Evolutionary conservation across 2,888 invertebrate species (phyloP).

Genomic region (Cryptocephalus primarius): DNA sequence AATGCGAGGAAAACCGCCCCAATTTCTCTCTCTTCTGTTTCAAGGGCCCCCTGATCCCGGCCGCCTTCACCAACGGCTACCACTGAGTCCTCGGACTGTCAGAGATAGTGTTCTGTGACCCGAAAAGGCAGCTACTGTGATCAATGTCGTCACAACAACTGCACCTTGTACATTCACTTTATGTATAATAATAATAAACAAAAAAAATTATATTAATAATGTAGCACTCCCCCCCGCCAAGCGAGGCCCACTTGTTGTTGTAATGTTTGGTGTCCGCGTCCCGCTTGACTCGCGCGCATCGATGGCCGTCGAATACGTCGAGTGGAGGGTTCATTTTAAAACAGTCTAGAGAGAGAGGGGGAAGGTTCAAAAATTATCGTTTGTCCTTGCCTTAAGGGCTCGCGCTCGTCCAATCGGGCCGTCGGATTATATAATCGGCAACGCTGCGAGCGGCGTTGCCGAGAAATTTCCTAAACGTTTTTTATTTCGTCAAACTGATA

Average conservation of each 20-base stretch:
- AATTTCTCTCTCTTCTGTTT: no score
- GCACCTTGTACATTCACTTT: constrained; percentile 40
- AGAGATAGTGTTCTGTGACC: constrained; percentile 37
- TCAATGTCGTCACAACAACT: constrained; percentile 35
- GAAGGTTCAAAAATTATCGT: no score
- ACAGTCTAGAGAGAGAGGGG: no score
- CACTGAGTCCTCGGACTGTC: constrained; percentile 56
- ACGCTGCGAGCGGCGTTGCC: no score
- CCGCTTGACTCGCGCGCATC: constrained; percentile 38
- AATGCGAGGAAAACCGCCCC: no score
- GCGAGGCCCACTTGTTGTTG: constrained; percentile 40
- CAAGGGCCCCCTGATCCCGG: constrained; percentile 89
- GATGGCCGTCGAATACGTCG: constrained; percentile 34
- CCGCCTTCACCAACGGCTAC: constrained; percentile 98
- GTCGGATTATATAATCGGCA: no score
- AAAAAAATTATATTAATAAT: constrained; percentile 21
- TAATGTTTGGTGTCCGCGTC: constrained; percentile 39
- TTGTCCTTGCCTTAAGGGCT: no score
- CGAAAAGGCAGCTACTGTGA: constrained; percentile 37
- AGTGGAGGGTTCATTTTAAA: no score
- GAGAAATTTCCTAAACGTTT: no score
- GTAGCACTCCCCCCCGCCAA: constrained; percentile 36
- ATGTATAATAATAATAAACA: constrained; percentile 29
- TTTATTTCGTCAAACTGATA: no score
- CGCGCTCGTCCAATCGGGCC: no score